Conservation (phyloP, 1,140 invertebrate genomes). For the Pogonognathellus flavescens region DNA sequence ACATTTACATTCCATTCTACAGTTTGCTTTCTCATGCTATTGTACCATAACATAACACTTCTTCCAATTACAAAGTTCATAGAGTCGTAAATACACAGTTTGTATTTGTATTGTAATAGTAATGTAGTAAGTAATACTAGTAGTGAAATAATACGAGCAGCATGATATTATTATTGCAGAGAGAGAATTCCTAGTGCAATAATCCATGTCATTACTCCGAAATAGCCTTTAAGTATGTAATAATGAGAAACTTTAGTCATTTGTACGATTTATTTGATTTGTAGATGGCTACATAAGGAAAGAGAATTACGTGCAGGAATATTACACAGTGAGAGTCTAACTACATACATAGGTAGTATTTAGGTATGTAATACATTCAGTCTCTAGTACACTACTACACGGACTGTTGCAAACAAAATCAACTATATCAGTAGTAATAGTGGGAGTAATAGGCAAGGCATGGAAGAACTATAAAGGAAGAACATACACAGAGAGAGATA, state of each 20-base stretch:
- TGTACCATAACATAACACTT: not conserved
- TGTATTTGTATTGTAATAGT: not conserved
- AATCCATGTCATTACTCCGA: not conserved
- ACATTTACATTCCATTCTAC: too few species aligned
- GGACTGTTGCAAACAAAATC: too few species aligned
- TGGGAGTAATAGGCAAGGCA: too few species aligned
- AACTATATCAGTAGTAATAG: too few species aligned
- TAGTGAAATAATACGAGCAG: conserved; percentile 1
- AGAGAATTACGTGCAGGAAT: not conserved
- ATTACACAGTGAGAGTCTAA: too few species aligned
- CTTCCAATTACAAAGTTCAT: not conserved
- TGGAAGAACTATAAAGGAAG: too few species aligned
- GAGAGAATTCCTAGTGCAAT: not conserved
- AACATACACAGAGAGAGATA: too few species aligned
- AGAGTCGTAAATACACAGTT: not conserved
- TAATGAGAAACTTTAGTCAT: conserved; percentile 11
- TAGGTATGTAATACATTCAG: too few species aligned
- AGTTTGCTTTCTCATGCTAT: not conserved
- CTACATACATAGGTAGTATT: too few species aligned
- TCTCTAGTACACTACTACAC: too few species aligned
- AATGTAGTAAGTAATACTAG: not conserved
- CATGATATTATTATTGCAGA: not conserved
- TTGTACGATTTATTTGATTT: conserved; percentile 2
- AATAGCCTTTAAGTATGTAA: conserved; percentile 11
- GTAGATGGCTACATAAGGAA: not conserved